These are phyloP conservation scores for Microctenopoma steveboyesi DNA, from an alignment of 2,797 vertebrate species.

Conservation along the genomic window DNA sequence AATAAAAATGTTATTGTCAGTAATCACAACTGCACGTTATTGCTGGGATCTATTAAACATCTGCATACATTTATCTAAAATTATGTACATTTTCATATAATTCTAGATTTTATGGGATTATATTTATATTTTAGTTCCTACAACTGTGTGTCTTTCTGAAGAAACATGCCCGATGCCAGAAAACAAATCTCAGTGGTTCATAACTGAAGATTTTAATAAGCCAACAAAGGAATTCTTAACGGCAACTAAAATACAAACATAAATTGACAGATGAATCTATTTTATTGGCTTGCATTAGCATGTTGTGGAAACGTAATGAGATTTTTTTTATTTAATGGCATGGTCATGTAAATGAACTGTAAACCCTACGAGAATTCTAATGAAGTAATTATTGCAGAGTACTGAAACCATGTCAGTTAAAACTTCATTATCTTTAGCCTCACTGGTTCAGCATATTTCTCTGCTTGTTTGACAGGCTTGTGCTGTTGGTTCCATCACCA, in stretches of 20 bases:
- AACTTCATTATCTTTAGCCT: slow-evolving; percentile 19
- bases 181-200: slow-evolving; percentile 40
- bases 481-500: slow-evolving; percentile 22
- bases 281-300: slow-evolving; percentile 29
- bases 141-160: slow-evolving; percentile 1
- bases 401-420: slow-evolving; percentile 55
- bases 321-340: slow-evolving; percentile 37
- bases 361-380: slow-evolving; percentile 17
- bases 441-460: slow-evolving; percentile 21
- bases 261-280: slow-evolving; percentile 39
- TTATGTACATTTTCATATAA: background rate
- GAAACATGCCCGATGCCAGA: slow-evolving; percentile 26
- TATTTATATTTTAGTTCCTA: background rate
- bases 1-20: background rate
- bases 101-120: no score
- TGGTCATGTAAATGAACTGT: slow-evolving; percentile 39
- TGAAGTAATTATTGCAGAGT: slow-evolving; percentile 47
- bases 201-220: slow-evolving; percentile 51
- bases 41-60: background rate
- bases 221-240: slow-evolving; percentile 44
- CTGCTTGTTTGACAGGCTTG: slow-evolving; percentile 36
- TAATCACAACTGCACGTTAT: background rate
- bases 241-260: slow-evolving; percentile 27
- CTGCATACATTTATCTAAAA: background rate
- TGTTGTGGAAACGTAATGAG: slow-evolving; percentile 48